phyloP scores from a whole-genome alignment of 2,113 vertebrate species.

The Eudyptes chrysolophus region DNA sequence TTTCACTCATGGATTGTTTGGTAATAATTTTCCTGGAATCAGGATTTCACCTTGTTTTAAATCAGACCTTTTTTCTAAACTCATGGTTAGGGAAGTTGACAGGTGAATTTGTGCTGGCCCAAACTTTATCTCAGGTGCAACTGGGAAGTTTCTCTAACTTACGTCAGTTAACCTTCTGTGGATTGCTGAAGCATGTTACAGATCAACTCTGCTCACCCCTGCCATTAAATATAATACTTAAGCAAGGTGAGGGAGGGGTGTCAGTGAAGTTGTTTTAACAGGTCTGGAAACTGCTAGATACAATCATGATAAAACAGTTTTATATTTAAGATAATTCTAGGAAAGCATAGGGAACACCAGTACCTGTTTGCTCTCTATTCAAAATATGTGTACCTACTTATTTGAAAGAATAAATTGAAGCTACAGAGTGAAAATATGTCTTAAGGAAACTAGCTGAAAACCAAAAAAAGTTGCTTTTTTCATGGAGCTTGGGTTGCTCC shows the following conservation, averaged over 20 bases:
- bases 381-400: background rate
- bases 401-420: background rate
- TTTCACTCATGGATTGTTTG: background rate
- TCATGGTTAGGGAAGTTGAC: background rate
- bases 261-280: background rate
- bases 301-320: background rate
- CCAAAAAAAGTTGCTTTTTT: background rate
- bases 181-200: background rate
- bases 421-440: background rate
- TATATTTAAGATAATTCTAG: background rate
- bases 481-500: background rate
- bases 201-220: background rate
- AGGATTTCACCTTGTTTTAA: background rate
- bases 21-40: background rate
- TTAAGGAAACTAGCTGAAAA: background rate
- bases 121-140: background rate
- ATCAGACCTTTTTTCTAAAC: background rate
- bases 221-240: background rate
- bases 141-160: background rate
- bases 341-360: background rate
- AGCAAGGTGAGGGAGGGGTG: fast-evolving
- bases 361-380: background rate
- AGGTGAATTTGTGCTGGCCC: background rate
- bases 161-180: background rate
- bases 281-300: background rate